These are phyloP conservation scores for Darevskia mixta DNA, from an alignment of 2,797 vertebrate species.

Conservation along the genomic window DNA sequence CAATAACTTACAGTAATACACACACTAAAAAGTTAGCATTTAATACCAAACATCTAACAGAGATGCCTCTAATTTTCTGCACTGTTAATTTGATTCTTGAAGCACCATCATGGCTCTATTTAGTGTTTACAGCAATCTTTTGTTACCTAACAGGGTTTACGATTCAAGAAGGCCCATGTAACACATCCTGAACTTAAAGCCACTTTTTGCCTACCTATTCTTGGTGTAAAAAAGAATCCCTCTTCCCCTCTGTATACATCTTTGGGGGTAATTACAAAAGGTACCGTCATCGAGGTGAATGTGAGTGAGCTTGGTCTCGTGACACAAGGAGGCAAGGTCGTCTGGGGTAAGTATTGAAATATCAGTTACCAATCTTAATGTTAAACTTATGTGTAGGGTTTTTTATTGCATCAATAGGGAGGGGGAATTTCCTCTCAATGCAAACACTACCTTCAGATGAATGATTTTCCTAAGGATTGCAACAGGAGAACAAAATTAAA, in stretches of 20 bases:
- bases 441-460: not conserved
- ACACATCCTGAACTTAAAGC: slow-evolving; percentile 99
- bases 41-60: not conserved
- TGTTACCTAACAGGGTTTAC: slow-evolving; percentile 86
- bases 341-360: slow-evolving; percentile 92
- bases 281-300: slow-evolving; percentile 95
- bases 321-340: slow-evolving; percentile 97
- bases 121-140: not conserved
- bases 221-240: slow-evolving; percentile 98
- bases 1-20: not conserved
- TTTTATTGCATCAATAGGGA: not conserved
- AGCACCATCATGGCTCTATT: not conserved
- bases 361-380: not conserved
- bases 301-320: slow-evolving; percentile 97
- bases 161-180: slow-evolving; percentile 98
- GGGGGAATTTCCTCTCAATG: not conserved
- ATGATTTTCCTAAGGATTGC: not conserved
- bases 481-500: not conserved
- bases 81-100: not conserved
- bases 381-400: not conserved
- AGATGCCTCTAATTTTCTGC: not conserved
- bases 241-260: slow-evolving; percentile 96
- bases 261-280: slow-evolving; percentile 97
- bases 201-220: slow-evolving; percentile 96
- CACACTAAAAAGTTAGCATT: not conserved